These are phyloP conservation scores for Pao palembangensis DNA, from an alignment of 2,113 vertebrate genomes.

Conservation along the genomic window DNA sequence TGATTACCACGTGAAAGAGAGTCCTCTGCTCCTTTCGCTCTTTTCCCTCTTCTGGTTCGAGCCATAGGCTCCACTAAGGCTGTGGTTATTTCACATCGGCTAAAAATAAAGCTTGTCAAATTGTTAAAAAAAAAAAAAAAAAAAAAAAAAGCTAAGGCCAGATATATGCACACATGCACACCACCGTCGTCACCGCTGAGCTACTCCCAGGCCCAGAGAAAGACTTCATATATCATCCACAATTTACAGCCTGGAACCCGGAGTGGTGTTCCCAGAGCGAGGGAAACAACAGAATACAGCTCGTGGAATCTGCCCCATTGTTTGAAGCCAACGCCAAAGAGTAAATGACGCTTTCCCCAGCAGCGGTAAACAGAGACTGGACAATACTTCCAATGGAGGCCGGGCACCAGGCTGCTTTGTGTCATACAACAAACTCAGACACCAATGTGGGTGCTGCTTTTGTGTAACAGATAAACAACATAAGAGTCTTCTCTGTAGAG, in stretches of 20 bases:
- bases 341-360: constrained; percentile 68
- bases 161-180: constrained; percentile 8
- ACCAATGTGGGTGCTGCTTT: constrained; percentile 32
- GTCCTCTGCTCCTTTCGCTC: no score
- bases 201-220: constrained; percentile 24
- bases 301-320: constrained; percentile 72
- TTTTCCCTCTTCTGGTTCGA: constrained; percentile 1
- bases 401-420: constrained; percentile 46
- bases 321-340: constrained; percentile 58
- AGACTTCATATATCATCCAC: constrained; percentile 39
- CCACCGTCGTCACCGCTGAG: constrained; percentile 16
- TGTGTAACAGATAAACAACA: constrained; percentile 35
- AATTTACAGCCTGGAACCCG: constrained; percentile 44
- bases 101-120: constrained; percentile 60
- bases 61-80: constrained; percentile 17
- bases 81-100: constrained; percentile 34
- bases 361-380: constrained; percentile 58
- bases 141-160: constrained; percentile 13
- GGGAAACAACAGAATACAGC: constrained; percentile 64
- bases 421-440: constrained; percentile 56
- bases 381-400: constrained; percentile 59
- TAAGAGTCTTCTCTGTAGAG: constrained; percentile 21
- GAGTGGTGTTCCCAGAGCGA: constrained; percentile 53
- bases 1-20: no score
- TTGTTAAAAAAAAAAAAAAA: constrained; percentile 17